phyloP scores from a whole-genome alignment of 2,113 vertebrate species.

The Taurulus bubalis region DNA sequence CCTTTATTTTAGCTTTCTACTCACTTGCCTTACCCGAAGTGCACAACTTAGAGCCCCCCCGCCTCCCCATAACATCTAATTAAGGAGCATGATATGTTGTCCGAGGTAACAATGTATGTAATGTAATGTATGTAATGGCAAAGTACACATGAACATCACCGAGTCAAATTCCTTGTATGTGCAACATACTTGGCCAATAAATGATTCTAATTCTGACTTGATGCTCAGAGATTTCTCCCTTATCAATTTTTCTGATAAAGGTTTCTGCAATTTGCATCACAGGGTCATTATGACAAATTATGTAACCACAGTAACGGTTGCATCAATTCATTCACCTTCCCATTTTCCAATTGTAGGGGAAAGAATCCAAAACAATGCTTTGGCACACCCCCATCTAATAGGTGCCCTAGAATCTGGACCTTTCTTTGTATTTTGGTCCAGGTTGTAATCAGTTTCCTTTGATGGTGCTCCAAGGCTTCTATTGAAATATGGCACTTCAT shows the following conservation, averaged over 20 bases:
- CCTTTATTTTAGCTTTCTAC: background rate
- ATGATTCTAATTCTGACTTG: background rate
- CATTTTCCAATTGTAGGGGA: conserved; percentile 34
- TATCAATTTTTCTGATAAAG: background rate
- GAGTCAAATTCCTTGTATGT: too few relatives aligned
- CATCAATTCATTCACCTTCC: conserved; percentile 37
- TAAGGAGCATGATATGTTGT: background rate
- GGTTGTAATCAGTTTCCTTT: conserved; percentile 76
- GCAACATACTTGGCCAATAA: too few relatives aligned
- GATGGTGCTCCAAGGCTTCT: conserved; percentile 57
- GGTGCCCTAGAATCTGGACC: conserved; percentile 35
- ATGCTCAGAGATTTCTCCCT: background rate
- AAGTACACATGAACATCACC: background rate
- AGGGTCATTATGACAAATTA: conserved; percentile 21
- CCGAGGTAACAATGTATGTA: background rate
- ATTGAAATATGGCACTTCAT: conserved; percentile 75
- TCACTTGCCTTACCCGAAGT: too few relatives aligned
- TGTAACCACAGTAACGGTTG: conserved; percentile 7
- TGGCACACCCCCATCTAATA: conserved; percentile 43
- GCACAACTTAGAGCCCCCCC: too few relatives aligned
- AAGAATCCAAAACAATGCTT: conserved; percentile 60
- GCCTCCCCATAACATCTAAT: background rate
- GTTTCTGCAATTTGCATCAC: conserved; percentile 10
- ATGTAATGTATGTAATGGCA: conserved; percentile 8
- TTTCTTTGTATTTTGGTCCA: conserved; percentile 53